Percentiles rank a stretch among this genome's conserved stretches.
These are phyloP conservation scores for Pycnomerus fuliginosus DNA, from an alignment of 2,888 invertebrate species.

Conservation along the genomic window DNA sequence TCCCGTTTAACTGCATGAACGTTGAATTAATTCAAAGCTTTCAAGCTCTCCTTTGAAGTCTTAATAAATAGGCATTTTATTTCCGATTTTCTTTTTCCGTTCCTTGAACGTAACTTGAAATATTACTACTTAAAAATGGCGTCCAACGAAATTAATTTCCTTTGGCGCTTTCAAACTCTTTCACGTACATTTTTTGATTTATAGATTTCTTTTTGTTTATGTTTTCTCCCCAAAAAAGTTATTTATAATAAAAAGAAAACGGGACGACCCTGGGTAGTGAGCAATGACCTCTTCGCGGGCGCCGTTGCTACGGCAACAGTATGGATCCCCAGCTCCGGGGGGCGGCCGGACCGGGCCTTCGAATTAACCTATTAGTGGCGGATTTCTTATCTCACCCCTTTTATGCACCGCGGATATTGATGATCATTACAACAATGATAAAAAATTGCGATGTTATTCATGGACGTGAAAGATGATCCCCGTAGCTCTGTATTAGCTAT, in stretches of 20 bases:
- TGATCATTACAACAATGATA: conserved; percentile 14
- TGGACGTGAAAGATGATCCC: conserved; percentile 14
- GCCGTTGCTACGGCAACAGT: conserved; percentile 41
- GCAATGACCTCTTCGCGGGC: conserved; percentile 44
- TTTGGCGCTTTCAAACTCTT: too few species aligned
- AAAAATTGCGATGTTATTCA: conserved; percentile 5
- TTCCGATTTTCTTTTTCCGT: too few species aligned
- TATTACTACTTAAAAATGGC: too few species aligned
- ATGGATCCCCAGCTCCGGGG: conserved; percentile 37
- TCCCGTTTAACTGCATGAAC: too few species aligned
- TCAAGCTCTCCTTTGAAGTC: too few species aligned
- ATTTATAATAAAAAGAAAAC: conserved; percentile 22
- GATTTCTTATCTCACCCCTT: conserved; percentile 38
- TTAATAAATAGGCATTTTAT: too few species aligned
- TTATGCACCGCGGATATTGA: conserved; percentile 27
- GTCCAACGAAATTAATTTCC: too few species aligned
- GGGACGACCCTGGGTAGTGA: conserved; percentile 34
- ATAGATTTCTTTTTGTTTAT: too few species aligned
- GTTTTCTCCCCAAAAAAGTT: too few species aligned
- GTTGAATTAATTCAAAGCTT: too few species aligned
- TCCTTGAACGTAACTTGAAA: too few species aligned
- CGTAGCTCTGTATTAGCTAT: conserved; percentile 9
- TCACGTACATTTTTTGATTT: too few species aligned
- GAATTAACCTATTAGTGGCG: conserved; percentile 44
- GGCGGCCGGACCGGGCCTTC: conserved; percentile 34